Percentiles rank a stretch among this genome's conserved stretches.
phyloP scores from a whole-genome alignment of 2,888 invertebrate genomes.

The Micoletzkya japonica region DNA sequence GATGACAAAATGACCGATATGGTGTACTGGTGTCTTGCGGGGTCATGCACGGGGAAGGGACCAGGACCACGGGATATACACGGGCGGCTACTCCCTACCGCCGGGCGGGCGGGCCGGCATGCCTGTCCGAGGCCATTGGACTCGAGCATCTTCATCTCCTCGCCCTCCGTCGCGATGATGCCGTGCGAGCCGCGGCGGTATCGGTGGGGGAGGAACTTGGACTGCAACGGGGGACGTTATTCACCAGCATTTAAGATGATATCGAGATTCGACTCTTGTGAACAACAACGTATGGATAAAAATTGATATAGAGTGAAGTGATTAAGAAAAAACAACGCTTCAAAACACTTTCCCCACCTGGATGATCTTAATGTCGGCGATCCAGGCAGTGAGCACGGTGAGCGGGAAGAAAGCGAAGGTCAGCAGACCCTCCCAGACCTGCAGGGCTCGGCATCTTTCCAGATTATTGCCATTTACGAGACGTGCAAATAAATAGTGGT shows the following conservation, averaged over 20 bases:
- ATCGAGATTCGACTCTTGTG: not conserved
- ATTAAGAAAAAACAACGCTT: too few species aligned
- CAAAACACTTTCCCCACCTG: conserved; percentile 41
- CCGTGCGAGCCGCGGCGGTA: conserved; percentile 63
- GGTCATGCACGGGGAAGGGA: not conserved
- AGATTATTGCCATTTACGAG: not conserved
- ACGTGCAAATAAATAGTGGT: too few species aligned
- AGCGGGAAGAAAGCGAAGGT: conserved; percentile 95
- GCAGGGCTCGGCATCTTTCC: conserved; percentile 68
- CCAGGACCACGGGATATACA: not conserved
- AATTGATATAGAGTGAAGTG: not conserved
- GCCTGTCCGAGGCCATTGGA: conserved; percentile 36
- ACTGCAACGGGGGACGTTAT: conserved; percentile 42
- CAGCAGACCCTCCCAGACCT: conserved; percentile 95
- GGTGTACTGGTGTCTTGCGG: not conserved
- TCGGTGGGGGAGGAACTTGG: conserved; percentile 63
- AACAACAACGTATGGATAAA: not conserved
- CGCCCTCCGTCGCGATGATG: conserved; percentile 59
- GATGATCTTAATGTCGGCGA: conserved; percentile 79
- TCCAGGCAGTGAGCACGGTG: conserved; percentile 92
- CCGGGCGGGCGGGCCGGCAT: not conserved
- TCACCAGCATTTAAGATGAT: not conserved
- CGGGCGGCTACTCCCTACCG: not conserved
- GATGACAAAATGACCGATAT: too few species aligned
- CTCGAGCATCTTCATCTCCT: conserved; percentile 64